Conservation (phyloP, 2,797 vertebrate genomes). For the Cyprinella venusta region DNA sequence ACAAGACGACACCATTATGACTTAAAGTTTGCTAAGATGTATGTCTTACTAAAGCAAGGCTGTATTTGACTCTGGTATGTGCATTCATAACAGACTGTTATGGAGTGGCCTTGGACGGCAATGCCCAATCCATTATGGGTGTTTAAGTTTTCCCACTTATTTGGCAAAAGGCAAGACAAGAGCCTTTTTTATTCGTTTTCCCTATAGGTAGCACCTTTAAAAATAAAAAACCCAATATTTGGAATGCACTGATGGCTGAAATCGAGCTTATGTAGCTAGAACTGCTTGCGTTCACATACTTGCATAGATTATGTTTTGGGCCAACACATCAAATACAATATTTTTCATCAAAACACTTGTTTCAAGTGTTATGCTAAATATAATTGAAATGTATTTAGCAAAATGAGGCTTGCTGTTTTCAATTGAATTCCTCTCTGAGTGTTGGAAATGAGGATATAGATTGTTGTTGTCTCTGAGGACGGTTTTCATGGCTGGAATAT, state of each 20-base stretch:
- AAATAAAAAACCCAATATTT: too few species aligned
- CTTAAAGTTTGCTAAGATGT: neutral
- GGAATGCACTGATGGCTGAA: neutral
- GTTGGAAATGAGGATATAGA: slow-evolving; percentile 48
- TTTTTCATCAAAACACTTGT: slow-evolving; percentile 13
- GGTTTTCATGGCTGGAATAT: slow-evolving; percentile 64
- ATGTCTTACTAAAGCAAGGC: neutral
- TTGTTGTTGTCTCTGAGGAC: slow-evolving; percentile 49
- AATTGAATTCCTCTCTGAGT: slow-evolving; percentile 40
- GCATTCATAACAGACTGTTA: neutral
- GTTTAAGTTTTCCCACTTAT: neutral
- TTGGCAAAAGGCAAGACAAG: neutral
- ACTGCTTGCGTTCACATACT: neutral
- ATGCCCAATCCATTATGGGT: neutral
- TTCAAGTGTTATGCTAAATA: slow-evolving; percentile 17
- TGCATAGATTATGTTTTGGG: neutral
- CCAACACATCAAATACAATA: slow-evolving; percentile 13
- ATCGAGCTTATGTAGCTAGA: neutral
- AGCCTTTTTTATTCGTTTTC: too few species aligned
- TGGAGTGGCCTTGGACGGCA: neutral
- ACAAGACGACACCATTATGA: too few species aligned
- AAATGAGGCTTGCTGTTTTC: slow-evolving; percentile 31
- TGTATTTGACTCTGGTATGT: neutral
- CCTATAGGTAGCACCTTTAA: too few species aligned
- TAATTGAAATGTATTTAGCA: slow-evolving; percentile 34